Evolutionary conservation across 2,113 vertebrate species (phyloP).

Genomic region (Candoia aspera): DNA sequence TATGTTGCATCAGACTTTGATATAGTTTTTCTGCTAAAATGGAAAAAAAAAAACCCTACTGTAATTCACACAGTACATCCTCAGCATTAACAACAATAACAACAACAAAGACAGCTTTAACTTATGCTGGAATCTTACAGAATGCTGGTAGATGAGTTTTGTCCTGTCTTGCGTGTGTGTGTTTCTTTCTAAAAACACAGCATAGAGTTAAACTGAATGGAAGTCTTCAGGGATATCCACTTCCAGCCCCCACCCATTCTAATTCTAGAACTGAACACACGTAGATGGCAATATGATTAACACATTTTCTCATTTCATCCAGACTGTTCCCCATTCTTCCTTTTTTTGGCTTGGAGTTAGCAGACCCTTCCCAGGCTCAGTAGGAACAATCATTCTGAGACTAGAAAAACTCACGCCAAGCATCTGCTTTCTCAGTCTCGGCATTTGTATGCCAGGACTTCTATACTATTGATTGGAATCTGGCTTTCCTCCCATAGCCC

Average conservation of each 20-base stretch:
- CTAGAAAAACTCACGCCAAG: conserved; percentile 19
- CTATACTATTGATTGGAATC: conserved; percentile 24
- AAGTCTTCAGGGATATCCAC: too few species aligned
- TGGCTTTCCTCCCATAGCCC: conserved; percentile 22
- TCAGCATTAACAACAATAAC: neutral
- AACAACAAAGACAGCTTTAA: neutral
- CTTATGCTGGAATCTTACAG: neutral
- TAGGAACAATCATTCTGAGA: conserved; percentile 10
- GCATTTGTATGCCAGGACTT: conserved; percentile 34
- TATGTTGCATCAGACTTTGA: neutral
- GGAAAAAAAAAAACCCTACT: neutral
- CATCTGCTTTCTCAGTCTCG: conserved; percentile 56
- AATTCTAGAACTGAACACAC: neutral
- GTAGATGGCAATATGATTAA: neutral
- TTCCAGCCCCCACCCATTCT: neutral
- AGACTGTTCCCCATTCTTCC: neutral
- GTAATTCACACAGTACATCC: neutral
- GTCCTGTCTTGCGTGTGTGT: neutral
- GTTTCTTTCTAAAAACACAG: neutral
- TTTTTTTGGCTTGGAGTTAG: neutral
- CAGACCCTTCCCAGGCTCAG: conserved; percentile 19
- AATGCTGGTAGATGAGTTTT: rapidly evolving
- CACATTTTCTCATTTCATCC: neutral
- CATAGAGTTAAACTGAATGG: rapidly evolving
- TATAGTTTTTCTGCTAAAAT: conserved; percentile 16